phyloP scores from a whole-genome alignment of 2,797 vertebrate species.

The Diceros bicornis region DNA sequence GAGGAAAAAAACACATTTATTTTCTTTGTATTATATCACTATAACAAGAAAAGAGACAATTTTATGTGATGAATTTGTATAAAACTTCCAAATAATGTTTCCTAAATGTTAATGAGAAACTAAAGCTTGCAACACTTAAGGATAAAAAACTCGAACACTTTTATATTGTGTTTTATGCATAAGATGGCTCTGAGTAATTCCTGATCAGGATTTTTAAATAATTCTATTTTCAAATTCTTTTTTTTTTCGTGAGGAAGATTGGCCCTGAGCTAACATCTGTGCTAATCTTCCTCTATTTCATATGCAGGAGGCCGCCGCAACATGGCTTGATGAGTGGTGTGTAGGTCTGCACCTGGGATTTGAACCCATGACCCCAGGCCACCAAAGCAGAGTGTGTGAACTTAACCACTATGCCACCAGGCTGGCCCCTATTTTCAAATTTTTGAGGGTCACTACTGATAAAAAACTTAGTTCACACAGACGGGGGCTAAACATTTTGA shows the following conservation, averaged over 20 bases:
- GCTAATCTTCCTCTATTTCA: no score
- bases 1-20: rapidly evolving
- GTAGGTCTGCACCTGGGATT: no score
- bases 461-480: background rate
- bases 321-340: no score
- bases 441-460: background rate
- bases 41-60: background rate
- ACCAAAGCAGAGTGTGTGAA: no score
- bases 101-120: background rate
- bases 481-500: background rate
- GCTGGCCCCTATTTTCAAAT: background rate
- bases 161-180: rapidly evolving
- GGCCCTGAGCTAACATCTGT: no score
- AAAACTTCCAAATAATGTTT: background rate
- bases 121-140: background rate
- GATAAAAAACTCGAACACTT: rapidly evolving
- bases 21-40: background rate
- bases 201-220: background rate
- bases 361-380: no score
- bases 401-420: no score
- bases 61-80: background rate
- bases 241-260: no score
- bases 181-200: background rate
- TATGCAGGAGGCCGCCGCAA: no score
- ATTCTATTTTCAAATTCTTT: background rate